A percentile compares a stretch with the other conserved stretches of the same genome.
Conservation (phyloP, 1,140 invertebrate species). For the Drosophila paulistorum region DNA sequence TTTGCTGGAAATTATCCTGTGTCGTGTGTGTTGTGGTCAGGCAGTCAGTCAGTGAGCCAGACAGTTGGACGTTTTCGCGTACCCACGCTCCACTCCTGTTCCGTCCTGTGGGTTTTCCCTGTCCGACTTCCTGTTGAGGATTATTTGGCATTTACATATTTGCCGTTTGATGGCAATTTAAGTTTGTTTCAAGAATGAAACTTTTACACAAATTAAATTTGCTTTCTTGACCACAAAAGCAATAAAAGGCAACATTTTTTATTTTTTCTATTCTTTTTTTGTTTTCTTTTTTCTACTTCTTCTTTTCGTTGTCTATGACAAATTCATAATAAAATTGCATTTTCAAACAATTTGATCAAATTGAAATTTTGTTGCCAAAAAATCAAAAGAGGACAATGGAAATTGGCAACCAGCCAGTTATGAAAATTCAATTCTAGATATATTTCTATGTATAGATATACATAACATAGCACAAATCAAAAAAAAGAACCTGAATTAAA, state of each 20-base stretch:
- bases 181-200: background rate
- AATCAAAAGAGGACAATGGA: slow-evolving; percentile 29
- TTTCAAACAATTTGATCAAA: slow-evolving; percentile 70
- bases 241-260: slow-evolving; percentile 11
- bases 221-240: background rate
- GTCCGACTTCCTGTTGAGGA: slow-evolving; percentile 13
- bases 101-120: background rate
- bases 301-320: background rate
- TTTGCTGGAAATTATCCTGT: slow-evolving; percentile 48
- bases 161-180: slow-evolving; percentile 16
- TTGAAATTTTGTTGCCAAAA: slow-evolving; percentile 59
- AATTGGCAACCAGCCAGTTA: slow-evolving; percentile 53
- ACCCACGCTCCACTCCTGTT: background rate
- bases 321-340: slow-evolving; percentile 50
- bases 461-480: too few species aligned
- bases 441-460: slow-evolving; percentile 21
- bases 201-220: slow-evolving; percentile 14
- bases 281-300: background rate
- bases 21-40: slow-evolving; percentile 44
- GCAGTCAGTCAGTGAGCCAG: slow-evolving; percentile 22
- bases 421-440: slow-evolving; percentile 45
- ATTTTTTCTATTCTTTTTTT: background rate
- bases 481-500: slow-evolving; percentile 42
- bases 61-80: background rate
- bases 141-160: slow-evolving; percentile 15